Base-by-base conservation (phyloP, 2,888 invertebrate species). In the Colostygia pectinataria region DNA sequence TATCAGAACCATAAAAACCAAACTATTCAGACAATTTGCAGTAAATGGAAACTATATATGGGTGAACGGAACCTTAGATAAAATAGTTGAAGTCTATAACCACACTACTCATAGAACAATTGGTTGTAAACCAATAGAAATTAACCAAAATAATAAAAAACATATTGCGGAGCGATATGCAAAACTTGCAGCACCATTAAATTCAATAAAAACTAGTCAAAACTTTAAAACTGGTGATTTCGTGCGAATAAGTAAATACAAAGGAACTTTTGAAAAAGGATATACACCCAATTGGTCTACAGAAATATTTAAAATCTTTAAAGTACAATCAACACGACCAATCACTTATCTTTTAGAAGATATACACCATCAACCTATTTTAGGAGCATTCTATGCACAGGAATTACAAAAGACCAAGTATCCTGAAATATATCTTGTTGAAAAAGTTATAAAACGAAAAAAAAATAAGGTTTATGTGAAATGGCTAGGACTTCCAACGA, bases 251-350 rank as follows among this genome's bases (percentile, higher is more conserved):
- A 36, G 36, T 12, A 36, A 36, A 8, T n/a, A 25, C n/a, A 36
- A 36, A 25, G 14, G 36, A 0, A 14, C n/a, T 13, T 36, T 32
- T 8, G 32, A 32, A 9, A 32, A 32, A 18, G 32, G 32, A n/a
- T 70, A 65, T 45, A 66, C 64, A 13, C 66, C 70, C 0, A 64
- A 65, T 34, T 72, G 68, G 66, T 47, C 47, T 4, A 40, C 47
- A 20, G 40, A 47, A 28, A 7, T 47, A 15, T 47, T 40, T 13
- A 33, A 34, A 36, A 29, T 47, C 4, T 10, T 36, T 1, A 34
- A 29, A 15, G 23, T 36, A 1, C 39, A 39, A 24, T n/a, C 40
- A 6, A 23, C 28, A 5, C 32, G 20, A 5, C 47, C 46, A 0
- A 9, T 29, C 7, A 47, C 40, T 8, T 47, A 47, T 36, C 9